Percentiles rank a stretch among this genome's conserved stretches.
These are phyloP conservation scores for Eumeta japonica DNA, from an alignment of 1,140 invertebrate genomes.

Conservation along the genomic window DNA sequence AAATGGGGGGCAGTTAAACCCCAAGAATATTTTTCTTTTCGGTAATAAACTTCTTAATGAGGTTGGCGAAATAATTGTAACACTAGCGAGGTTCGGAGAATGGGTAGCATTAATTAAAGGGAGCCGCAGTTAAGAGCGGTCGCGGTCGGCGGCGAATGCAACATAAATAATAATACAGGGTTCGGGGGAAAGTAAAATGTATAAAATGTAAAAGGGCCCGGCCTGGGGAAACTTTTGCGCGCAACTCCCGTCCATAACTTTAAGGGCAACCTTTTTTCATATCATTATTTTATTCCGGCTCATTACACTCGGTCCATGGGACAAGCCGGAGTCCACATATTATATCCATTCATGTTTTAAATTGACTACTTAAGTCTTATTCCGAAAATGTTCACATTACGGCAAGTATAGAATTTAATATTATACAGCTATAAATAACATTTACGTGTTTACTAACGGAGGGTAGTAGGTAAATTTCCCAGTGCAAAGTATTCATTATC, in stretches of 20 bases:
- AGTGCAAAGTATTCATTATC: constrained; percentile 35
- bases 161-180: constrained; percentile 49
- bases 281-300: constrained; percentile 46
- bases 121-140: constrained; percentile 24
- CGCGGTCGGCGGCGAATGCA: constrained; percentile 38
- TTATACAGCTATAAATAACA: no score
- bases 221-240: constrained; percentile 33
- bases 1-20: constrained; percentile 22
- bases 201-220: constrained; percentile 35
- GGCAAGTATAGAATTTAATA: no score
- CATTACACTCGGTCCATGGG: no score
- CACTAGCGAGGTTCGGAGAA: constrained; percentile 40
- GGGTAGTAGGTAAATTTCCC: no score
- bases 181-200: constrained; percentile 29
- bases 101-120: constrained; percentile 49
- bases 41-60: constrained; percentile 47
- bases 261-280: constrained; percentile 40
- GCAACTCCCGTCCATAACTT: constrained; percentile 45
- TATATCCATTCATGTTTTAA: no score
- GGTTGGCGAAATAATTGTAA: constrained; percentile 49
- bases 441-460: no score
- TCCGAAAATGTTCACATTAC: no score
- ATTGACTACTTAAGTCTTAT: no score
- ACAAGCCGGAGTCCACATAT: no score
- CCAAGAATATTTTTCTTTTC: constrained; percentile 35